phyloP scores from a whole-genome alignment of 2,888 invertebrate genomes.

The Eupithecia abbreviata region DNA sequence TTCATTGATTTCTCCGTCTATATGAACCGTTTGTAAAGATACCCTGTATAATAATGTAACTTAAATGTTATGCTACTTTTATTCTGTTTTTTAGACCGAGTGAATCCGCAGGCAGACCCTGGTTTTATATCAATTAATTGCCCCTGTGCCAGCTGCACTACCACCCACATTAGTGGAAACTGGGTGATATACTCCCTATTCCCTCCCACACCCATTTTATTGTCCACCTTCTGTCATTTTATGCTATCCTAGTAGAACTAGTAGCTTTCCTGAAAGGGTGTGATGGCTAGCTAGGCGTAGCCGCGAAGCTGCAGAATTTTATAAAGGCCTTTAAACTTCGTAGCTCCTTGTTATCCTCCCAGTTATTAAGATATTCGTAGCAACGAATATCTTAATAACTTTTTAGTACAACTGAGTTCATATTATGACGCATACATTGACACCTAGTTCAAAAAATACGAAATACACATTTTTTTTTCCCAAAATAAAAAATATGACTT shows the following conservation, averaged over 20 bases:
- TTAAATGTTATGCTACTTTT: too few species aligned
- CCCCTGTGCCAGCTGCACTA: neutral
- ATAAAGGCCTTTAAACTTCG: neutral
- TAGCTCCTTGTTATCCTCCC: too few species aligned
- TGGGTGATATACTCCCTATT: neutral
- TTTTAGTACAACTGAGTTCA: too few species aligned
- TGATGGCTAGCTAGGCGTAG: neutral
- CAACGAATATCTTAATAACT: neutral
- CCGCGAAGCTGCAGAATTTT: neutral
- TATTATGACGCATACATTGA: neutral
- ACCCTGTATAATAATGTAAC: too few species aligned
- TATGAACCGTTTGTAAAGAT: too few species aligned
- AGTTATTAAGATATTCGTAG: too few species aligned
- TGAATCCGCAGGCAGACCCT: neutral
- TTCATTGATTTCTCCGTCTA: too few species aligned
- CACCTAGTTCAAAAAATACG: neutral
- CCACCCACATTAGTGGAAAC: neutral
- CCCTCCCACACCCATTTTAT: neutral
- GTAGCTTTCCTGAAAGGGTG: conserved; percentile 7
- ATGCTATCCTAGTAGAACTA: conserved; percentile 19
- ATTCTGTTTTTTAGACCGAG: neutral
- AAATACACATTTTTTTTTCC: too few species aligned
- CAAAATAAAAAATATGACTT: too few species aligned
- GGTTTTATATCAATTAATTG: neutral
- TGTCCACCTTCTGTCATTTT: conserved; percentile 4